Conservation (phyloP, 2,797 vertebrate species). For the Myotis planiceps region DNA sequence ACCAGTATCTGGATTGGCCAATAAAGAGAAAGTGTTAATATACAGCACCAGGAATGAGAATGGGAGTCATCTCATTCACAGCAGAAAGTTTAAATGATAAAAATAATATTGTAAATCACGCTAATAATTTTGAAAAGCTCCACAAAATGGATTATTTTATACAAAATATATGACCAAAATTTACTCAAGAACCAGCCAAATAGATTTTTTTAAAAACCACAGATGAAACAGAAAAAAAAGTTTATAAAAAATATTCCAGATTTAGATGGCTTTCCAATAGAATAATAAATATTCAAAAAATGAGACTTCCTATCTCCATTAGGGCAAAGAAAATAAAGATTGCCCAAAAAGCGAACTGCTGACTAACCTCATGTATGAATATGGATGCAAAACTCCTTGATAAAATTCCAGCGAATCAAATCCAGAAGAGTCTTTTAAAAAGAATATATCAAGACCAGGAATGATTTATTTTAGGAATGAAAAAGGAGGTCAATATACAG, state of each 20-base stretch:
- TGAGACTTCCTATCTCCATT: neutral
- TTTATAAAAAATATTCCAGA: neutral
- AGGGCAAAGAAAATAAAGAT: neutral
- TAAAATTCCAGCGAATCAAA: conserved; percentile 9
- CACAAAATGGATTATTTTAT: conserved; percentile 21
- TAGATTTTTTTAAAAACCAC: neutral
- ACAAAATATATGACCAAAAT: conserved; percentile 5
- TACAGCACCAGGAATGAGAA: neutral
- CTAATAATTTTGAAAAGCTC: conserved; percentile 5
- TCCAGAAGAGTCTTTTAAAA: conserved; percentile 18
- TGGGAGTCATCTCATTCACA: neutral
- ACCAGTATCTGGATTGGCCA: neutral
- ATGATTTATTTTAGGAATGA: conserved; percentile 32
- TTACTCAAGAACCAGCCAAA: conserved; percentile 21
- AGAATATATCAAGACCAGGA: neutral
- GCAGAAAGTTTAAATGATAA: neutral
- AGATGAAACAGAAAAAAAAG: neutral
- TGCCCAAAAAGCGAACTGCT: neutral
- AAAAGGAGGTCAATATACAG: conserved; percentile 28
- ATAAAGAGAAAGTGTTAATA: neutral
- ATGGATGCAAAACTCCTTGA: neutral
- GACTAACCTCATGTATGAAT: neutral
- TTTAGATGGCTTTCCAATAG: neutral
- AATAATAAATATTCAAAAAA: conserved; percentile 15
- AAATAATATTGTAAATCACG: neutral